phyloP scores from a whole-genome alignment of 2,113 vertebrate genomes.

The Nycticebus coucang region DNA sequence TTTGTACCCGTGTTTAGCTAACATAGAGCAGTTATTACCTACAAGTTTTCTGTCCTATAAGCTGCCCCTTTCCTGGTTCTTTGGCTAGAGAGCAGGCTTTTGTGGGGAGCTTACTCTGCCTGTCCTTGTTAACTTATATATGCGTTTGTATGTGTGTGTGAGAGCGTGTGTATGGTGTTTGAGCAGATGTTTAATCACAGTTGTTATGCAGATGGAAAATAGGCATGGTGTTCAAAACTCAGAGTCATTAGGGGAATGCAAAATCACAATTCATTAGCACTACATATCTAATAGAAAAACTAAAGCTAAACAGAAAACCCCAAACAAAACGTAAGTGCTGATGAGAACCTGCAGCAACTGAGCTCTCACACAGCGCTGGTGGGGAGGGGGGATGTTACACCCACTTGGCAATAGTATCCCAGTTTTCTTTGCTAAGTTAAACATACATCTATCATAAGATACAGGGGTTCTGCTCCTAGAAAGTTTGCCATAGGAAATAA shows the following conservation, averaged over 20 bases:
- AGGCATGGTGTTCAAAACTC: background rate
- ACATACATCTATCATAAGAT: background rate
- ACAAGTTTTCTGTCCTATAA: background rate
- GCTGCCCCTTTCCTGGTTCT: background rate
- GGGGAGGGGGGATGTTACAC: background rate
- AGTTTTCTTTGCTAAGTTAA: background rate
- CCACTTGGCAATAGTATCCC: background rate
- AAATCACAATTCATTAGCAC: background rate
- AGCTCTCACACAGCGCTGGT: background rate
- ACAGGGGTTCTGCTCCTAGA: rapidly evolving
- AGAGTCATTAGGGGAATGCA: background rate
- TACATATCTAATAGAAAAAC: background rate
- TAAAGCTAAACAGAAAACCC: background rate
- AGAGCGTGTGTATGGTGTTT: background rate
- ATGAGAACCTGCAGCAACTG: background rate
- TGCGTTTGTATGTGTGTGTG: too few relatives aligned
- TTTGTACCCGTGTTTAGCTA: background rate
- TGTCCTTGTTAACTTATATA: background rate
- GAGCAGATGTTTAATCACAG: background rate
- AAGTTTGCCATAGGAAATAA: background rate
- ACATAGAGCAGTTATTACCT: background rate
- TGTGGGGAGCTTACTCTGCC: background rate
- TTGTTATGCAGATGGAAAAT: background rate
- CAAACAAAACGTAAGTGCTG: background rate
- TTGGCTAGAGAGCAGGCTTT: background rate